Conservation (phyloP, 2,113 vertebrate genomes). For the Myanophis thanlyinensis region DNA sequence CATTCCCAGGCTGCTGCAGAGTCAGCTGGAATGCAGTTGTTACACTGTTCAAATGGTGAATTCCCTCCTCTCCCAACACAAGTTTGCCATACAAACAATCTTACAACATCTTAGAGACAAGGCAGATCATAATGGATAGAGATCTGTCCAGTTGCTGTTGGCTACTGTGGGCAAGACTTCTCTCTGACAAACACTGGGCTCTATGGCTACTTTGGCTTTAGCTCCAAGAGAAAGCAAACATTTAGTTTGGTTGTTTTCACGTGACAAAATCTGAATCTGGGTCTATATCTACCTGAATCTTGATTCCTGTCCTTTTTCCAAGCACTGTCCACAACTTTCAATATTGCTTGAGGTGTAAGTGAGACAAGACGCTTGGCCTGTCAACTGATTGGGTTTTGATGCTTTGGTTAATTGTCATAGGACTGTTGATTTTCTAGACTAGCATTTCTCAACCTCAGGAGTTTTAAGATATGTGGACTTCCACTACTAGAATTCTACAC, state of each 20-base stretch:
- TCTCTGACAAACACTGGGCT: neutral
- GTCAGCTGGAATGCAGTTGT: neutral
- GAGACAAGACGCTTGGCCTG: neutral
- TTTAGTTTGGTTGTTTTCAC: neutral
- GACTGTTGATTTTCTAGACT: neutral
- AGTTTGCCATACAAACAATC: neutral
- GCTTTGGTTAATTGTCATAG: neutral
- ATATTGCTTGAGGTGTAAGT: neutral
- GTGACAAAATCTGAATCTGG: neutral
- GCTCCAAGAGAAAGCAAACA: neutral
- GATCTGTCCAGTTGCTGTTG: neutral
- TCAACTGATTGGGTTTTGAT: neutral
- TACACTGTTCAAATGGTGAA: neutral
- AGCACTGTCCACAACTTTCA: neutral
- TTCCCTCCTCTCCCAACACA: neutral
- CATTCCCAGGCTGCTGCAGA: neutral
- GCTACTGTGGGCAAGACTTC: neutral
- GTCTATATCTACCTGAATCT: neutral
- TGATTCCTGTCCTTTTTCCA: neutral
- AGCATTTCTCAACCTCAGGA: neutral
- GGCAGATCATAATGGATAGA: neutral
- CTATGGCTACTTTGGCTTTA: neutral
- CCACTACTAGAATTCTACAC: neutral
- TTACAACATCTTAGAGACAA: neutral
- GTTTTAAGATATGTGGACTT: neutral